Evolutionary conservation across 2,888 invertebrate species (phyloP), one percentile per base, ranked within the genome.

Genomic region (Noctua janthina): DNA sequence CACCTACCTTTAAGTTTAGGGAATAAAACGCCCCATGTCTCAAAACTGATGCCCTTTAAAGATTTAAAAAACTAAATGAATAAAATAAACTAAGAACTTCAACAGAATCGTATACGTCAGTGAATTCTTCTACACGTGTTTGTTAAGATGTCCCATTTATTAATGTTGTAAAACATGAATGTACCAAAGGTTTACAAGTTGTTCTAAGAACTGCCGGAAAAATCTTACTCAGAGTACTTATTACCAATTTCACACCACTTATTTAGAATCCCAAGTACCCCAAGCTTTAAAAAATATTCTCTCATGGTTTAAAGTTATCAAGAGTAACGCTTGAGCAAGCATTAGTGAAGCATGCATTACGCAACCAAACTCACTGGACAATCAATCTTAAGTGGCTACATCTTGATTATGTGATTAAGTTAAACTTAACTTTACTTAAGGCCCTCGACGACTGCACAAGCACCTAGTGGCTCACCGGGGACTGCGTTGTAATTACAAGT

Each of bases 351-450:
- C 88, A 78, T 86, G 90, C 87, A 90, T 94, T 94, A 91, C 91
- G 91, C 91, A 93, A 94, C 75, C 51, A 72, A 73, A 56, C 91
- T 64, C 86, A 82, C 83, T 83, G 90, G 90, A 92, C 93, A 94
- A 94, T 94, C 93, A 92, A 94, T 94, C 94, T 93, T 89, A 88
- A 90, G 89, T 89, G 92, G 90, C 91, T 87, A 93, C 92, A 91
- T 92, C 93, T 94, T 93, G 94, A 95, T 95, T 94, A 94, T 95
- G 92, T 94, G 94, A 95, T 96, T 95, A 95, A 94, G 93, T 94
- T 93, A 92, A 90, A 92, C 80, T 80, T 80, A 66, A 79, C 79
- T 54, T 84, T 71, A 86, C 82, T 88, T 84, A 79, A 82, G 76
- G 88, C 77, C 71, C 82, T 83, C 84, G 74, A 83, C 84, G 84